Percentiles rank a stretch among this genome's conserved stretches.
Conservation (phyloP, 2,797 vertebrate species). For the Peromyscus eremicus region DNA sequence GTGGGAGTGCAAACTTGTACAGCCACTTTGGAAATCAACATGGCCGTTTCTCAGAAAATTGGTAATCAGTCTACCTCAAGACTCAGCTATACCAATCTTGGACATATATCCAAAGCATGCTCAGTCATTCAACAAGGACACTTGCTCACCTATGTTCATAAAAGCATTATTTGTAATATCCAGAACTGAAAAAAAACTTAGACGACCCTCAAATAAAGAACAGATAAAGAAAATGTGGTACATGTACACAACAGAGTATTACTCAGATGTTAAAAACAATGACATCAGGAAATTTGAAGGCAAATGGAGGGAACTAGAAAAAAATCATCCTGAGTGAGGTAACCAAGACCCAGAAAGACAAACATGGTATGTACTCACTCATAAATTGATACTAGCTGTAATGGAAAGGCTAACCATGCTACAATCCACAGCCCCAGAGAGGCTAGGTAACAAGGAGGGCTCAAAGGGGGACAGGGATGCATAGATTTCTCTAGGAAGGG, state of each 20-base stretch:
- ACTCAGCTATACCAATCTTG: not conserved
- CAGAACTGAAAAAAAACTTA: not conserved
- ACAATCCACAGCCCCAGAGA: not conserved
- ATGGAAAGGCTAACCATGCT: not conserved
- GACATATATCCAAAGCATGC: not conserved
- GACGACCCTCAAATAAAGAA: not conserved
- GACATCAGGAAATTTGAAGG: not conserved
- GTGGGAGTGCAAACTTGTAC: not conserved
- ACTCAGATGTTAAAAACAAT: not conserved
- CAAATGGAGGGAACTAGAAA: not conserved
- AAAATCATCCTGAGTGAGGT: not conserved
- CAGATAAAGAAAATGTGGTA: not conserved
- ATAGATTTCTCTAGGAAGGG: not conserved
- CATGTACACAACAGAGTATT: not conserved
- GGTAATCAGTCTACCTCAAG: not conserved
- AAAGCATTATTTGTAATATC: not conserved
- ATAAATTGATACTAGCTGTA: not conserved
- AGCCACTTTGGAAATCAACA: not conserved
- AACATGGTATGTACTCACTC: not conserved
- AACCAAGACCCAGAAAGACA: not conserved
- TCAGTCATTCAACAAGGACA: not conserved
- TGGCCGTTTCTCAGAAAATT: not conserved
- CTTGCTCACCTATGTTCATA: not conserved
- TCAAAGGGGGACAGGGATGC: not conserved
- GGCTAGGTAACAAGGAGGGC: not conserved